A percentile compares a stretch with the other conserved stretches of the same genome.
These are phyloP conservation scores for Cynopterus sphinx DNA, from an alignment of 2,797 vertebrate species.

Conservation along the genomic window DNA sequence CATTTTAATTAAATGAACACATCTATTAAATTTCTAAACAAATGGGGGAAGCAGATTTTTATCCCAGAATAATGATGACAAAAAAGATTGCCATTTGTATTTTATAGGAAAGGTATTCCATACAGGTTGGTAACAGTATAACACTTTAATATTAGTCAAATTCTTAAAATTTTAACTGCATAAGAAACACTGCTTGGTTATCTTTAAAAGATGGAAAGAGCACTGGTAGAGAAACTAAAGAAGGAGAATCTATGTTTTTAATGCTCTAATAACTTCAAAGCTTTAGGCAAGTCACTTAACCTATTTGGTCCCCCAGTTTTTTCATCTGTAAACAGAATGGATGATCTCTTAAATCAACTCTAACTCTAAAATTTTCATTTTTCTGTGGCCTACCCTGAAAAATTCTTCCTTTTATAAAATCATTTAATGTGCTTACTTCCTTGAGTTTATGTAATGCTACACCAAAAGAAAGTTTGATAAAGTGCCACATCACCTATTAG, in stretches of 20 bases:
- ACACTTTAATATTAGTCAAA: not conserved
- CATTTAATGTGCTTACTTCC: not conserved
- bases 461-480: not conserved
- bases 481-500: not conserved
- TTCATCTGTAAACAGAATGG: not conserved
- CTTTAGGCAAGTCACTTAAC: not conserved
- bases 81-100: not conserved
- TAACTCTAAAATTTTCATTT: not conserved
- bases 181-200: not conserved
- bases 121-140: not conserved
- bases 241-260: not conserved
- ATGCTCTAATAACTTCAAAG: slow-evolving; percentile 20
- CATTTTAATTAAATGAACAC: slow-evolving; percentile 25
- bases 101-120: not conserved
- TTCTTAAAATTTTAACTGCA: not conserved
- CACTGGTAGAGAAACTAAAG: not conserved
- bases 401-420: slow-evolving; percentile 12
- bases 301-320: not conserved
- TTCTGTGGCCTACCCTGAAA: not conserved
- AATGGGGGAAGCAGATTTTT: not conserved
- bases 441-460: not conserved
- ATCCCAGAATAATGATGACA: not conserved
- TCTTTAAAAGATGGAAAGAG: not conserved
- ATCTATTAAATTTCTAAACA: not conserved
- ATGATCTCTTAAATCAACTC: not conserved